Conservation (phyloP, 2,797 vertebrate species). For the Sus cebifrons region DNA sequence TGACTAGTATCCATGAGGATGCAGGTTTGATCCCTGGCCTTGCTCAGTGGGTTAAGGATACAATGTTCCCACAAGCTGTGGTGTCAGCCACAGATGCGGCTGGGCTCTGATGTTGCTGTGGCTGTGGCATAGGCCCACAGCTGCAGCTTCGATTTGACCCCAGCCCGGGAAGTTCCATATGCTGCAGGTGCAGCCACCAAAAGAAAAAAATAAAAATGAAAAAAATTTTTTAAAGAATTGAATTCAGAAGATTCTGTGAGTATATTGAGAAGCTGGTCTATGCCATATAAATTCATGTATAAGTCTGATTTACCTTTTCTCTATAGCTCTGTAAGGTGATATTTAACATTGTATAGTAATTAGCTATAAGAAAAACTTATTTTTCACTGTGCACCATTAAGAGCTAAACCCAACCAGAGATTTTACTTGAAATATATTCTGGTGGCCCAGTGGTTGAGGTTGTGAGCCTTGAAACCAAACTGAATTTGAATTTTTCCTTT, state of each 20-base stretch:
- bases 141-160: too few species aligned
- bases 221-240: background rate
- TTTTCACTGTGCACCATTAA: background rate
- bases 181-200: too few species aligned
- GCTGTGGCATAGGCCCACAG: too few species aligned
- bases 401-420: background rate
- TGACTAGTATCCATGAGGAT: too few species aligned
- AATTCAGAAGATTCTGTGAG: background rate
- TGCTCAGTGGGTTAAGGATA: too few species aligned
- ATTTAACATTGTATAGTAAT: conserved; percentile 10
- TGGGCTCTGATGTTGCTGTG: too few species aligned
- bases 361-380: background rate
- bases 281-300: background rate
- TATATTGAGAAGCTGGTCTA: background rate
- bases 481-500: conserved; percentile 22
- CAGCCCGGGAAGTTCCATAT: too few species aligned
- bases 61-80: too few species aligned
- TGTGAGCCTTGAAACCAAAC: background rate
- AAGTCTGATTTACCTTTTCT: conserved; percentile 19
- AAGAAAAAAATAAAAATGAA: too few species aligned
- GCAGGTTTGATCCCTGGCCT: too few species aligned
- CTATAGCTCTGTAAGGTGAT: background rate
- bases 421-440: background rate
- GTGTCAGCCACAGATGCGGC: too few species aligned
- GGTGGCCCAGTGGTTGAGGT: background rate